Conservation (phyloP, 2,888 invertebrate genomes). For the Dioctria linearis region DNA sequence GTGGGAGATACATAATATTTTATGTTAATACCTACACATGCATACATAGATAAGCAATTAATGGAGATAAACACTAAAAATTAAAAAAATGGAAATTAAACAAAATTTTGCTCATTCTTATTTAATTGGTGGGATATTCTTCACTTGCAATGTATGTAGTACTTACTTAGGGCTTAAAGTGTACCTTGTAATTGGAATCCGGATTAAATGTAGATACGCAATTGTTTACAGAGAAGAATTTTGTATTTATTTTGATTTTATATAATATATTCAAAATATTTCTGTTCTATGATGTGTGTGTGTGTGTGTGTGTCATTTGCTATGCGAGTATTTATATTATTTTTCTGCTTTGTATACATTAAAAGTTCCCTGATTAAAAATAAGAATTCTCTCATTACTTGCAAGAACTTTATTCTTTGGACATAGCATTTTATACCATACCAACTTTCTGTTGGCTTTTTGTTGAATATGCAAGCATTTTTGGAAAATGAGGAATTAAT, state of each 20-base stretch:
- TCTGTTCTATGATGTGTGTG: neutral
- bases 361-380: too few species aligned
- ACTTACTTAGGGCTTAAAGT: neutral
- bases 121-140: constrained; percentile 54
- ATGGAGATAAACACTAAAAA: constrained; percentile 21
- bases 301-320: constrained; percentile 19
- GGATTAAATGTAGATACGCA: constrained; percentile 1
- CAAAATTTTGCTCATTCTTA: constrained; percentile 35
- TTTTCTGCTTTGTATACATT: too few species aligned
- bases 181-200: constrained; percentile 20
- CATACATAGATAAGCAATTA: constrained; percentile 5
- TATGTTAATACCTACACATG: neutral
- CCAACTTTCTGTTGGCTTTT: too few species aligned
- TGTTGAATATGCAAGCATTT: too few species aligned
- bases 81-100: constrained; percentile 24
- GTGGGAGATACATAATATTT: neutral
- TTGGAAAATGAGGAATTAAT: too few species aligned
- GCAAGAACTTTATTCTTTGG: too few species aligned
- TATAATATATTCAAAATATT: constrained; percentile 5
- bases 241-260: constrained; percentile 25
- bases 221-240: neutral
- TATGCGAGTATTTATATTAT: neutral
- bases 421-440: too few species aligned
- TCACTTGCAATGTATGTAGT: constrained; percentile 27
- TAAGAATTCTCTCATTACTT: too few species aligned